Percentiles rank a stretch among this genome's conserved stretches.
These are phyloP conservation scores for Microctonus hyperodae DNA, from an alignment of 2,888 invertebrate species.

Conservation along the genomic window DNA sequence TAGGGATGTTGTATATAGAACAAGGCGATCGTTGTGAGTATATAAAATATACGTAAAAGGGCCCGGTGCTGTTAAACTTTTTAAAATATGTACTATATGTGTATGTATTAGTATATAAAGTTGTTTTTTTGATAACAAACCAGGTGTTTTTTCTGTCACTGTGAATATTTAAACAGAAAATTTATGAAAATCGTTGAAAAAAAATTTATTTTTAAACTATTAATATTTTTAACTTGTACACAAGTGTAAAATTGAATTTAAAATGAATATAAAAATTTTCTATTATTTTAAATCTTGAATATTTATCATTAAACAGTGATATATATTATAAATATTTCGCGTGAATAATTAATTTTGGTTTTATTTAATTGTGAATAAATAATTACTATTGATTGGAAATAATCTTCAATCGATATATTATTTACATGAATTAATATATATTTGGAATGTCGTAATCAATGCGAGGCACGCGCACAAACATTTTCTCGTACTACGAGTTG, in stretches of 20 bases:
- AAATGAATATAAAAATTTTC: too few species aligned
- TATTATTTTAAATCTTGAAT: too few species aligned
- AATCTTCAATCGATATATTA: neutral
- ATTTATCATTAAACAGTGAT: too few species aligned
- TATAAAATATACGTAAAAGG: slow-evolving; percentile 9
- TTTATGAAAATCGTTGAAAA: too few species aligned
- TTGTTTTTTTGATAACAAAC: slow-evolving; percentile 20
- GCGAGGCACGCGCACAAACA: slow-evolving; percentile 1
- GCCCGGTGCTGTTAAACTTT: slow-evolving; percentile 10
- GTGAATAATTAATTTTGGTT: too few species aligned
- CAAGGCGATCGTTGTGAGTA: slow-evolving; percentile 24
- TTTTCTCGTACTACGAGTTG: slow-evolving; percentile 26
- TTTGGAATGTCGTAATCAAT: slow-evolving; percentile 14
- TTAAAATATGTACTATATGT: slow-evolving; percentile 16
- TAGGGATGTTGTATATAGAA: slow-evolving; percentile 17
- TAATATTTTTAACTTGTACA: too few species aligned
- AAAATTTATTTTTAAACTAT: too few species aligned
- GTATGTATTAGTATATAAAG: too few species aligned
- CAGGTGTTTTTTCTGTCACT: slow-evolving; percentile 17
- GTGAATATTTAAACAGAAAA: too few species aligned
- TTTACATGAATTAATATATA: neutral
- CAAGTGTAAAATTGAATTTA: too few species aligned
- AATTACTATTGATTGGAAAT: neutral
- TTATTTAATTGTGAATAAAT: too few species aligned
- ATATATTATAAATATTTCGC: too few species aligned